Percentiles rank a stretch among this genome's conserved stretches.
These are phyloP conservation scores for Charaxes varanes DNA, from an alignment of 1,140 invertebrate genomes.

Conservation along the genomic window DNA sequence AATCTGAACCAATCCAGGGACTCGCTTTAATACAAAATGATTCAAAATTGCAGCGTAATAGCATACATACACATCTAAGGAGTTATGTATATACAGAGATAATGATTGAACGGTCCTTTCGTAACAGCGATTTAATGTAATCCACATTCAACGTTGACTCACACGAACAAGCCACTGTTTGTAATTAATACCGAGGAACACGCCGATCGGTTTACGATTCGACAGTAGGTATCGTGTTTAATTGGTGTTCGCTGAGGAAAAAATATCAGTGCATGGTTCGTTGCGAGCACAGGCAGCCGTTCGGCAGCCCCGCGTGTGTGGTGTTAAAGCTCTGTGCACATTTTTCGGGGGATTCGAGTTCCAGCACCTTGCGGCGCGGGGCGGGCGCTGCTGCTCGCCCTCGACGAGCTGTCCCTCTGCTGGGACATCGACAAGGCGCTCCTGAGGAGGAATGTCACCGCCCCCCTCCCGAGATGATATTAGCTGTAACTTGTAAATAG, in stretches of 20 bases:
- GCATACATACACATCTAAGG: too few relatives aligned
- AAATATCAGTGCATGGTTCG: constrained; percentile 47
- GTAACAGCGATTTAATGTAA: neutral
- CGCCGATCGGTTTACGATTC: constrained; percentile 48
- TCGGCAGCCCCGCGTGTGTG: constrained; percentile 26
- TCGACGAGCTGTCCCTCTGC: constrained; percentile 36
- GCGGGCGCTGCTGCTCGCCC: too few relatives aligned
- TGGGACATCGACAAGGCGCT: constrained; percentile 47
- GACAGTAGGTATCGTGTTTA: constrained; percentile 55
- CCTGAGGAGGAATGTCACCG: constrained; percentile 34
- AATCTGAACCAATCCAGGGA: too few relatives aligned
- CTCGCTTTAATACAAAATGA: too few relatives aligned
- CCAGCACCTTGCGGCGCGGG: too few relatives aligned
- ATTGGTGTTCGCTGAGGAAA: constrained; percentile 46
- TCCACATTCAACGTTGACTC: constrained; percentile 3
- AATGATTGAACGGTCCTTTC: too few relatives aligned
- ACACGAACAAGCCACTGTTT: constrained; percentile 4
- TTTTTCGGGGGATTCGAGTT: constrained; percentile 42
- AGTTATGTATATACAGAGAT: too few relatives aligned
- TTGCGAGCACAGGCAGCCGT: constrained; percentile 31
- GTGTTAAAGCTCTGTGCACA: constrained; percentile 39
- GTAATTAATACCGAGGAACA: constrained; percentile 29
- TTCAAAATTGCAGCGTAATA: too few relatives aligned
- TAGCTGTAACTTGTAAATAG: constrained; percentile 55
- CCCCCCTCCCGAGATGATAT: constrained; percentile 47